Evolutionary conservation across 2,113 vertebrate genomes (phyloP).

Genomic region (Chionis minor): DNA sequence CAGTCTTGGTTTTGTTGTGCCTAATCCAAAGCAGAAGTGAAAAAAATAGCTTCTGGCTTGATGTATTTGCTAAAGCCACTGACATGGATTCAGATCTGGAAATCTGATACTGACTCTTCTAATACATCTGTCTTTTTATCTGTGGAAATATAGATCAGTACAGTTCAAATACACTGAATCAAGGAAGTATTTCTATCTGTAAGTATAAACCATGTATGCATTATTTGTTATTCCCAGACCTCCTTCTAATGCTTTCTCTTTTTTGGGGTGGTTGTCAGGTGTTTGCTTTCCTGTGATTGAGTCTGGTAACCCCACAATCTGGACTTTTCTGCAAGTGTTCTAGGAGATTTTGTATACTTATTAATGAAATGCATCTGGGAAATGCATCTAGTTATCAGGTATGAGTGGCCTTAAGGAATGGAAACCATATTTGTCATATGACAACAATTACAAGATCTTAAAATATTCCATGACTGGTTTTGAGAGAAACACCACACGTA

Average conservation of each 20-base stretch:
- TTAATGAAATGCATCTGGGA: background rate
- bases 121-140: background rate
- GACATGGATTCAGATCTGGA: background rate
- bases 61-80: background rate
- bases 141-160: background rate
- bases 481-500: background rate
- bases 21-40: background rate
- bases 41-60: background rate
- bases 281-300: background rate
- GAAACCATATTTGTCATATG: background rate
- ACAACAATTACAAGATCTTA: background rate
- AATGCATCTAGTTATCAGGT: background rate
- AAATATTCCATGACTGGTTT: background rate
- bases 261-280: background rate
- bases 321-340: too few species aligned
- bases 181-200: background rate
- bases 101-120: background rate
- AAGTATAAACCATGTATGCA: background rate
- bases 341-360: background rate
- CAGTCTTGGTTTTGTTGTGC: background rate
- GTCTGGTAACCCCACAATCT: background rate
- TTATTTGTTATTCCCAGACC: background rate
- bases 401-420: background rate
- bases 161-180: background rate
- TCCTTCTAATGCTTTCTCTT: background rate